Percentiles rank a stretch among this genome's conserved stretches.
Conservation (phyloP, 2,888 invertebrate genomes). For the Chaetoderma sp. region DNA sequence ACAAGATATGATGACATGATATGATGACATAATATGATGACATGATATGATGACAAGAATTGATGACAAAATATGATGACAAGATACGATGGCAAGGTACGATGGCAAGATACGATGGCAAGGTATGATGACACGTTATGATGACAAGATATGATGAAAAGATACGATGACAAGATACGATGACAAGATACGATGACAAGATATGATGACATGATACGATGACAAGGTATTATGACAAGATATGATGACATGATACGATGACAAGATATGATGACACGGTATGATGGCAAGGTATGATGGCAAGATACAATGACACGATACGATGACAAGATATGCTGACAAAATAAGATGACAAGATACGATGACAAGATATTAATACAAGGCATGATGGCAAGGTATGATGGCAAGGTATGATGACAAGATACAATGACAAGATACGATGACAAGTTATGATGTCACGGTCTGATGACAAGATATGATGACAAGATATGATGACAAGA, state of each 20-base stretch:
- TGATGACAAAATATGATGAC: not conserved
- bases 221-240: not conserved
- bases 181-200: not conserved
- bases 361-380: too few species aligned
- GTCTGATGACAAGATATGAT: not conserved
- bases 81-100: not conserved
- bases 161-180: not conserved
- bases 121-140: not conserved
- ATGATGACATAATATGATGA: not conserved
- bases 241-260: not conserved
- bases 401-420: not conserved
- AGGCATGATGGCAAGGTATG: not conserved
- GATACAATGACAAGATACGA: not conserved
- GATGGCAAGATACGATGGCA: not conserved
- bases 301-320: not conserved
- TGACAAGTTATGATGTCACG: not conserved
- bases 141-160: not conserved
- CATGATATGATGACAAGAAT: not conserved
- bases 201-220: not conserved
- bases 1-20: not conserved
- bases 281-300: not conserved
- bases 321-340: not conserved
- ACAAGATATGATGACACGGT: not conserved
- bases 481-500: not conserved
- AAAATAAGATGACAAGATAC: not conserved